phyloP scores from a whole-genome alignment of 2,797 vertebrate genomes.

The Meriones psammophilus region DNA sequence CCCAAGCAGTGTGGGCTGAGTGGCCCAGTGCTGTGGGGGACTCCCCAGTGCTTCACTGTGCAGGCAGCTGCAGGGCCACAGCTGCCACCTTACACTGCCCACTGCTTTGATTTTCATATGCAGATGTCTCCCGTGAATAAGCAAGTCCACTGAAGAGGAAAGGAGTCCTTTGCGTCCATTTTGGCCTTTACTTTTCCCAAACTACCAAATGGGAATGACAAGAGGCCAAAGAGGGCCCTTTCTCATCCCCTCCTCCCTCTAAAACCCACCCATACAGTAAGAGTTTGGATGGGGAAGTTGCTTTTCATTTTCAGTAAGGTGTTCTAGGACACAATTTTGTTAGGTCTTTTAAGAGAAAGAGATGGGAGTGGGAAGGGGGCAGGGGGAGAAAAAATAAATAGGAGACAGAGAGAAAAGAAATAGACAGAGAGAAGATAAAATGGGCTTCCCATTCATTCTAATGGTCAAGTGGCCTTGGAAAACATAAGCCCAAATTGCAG shows the following conservation, averaged over 20 bases:
- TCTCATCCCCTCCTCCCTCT: background rate
- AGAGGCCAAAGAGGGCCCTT: background rate
- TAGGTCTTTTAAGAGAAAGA: background rate
- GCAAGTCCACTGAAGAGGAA: slow-evolving; percentile 14
- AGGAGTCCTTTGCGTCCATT: background rate
- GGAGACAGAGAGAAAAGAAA: background rate
- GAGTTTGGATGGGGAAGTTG: background rate
- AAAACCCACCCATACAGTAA: background rate
- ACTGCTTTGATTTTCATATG: slow-evolving; percentile 71
- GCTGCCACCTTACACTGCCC: slow-evolving; percentile 5
- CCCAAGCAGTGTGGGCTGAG: fast-evolving
- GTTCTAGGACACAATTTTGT: background rate
- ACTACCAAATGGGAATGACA: background rate
- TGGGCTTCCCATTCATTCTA: background rate
- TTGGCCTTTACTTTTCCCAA: slow-evolving; percentile 14
- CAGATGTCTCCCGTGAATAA: slow-evolving; percentile 67
- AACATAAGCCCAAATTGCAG: background rate
- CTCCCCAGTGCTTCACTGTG: background rate
- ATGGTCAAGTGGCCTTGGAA: background rate
- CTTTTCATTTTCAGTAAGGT: background rate
- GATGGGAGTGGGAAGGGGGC: background rate
- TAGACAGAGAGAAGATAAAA: background rate
- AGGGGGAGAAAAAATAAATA: no score
- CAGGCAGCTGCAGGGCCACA: slow-evolving; percentile 60
- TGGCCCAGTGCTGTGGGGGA: background rate